A percentile compares a stretch with the other conserved stretches of the same genome.
These are phyloP conservation scores for Daboia siamensis DNA, from an alignment of 2,113 vertebrate species.

Conservation along the genomic window DNA sequence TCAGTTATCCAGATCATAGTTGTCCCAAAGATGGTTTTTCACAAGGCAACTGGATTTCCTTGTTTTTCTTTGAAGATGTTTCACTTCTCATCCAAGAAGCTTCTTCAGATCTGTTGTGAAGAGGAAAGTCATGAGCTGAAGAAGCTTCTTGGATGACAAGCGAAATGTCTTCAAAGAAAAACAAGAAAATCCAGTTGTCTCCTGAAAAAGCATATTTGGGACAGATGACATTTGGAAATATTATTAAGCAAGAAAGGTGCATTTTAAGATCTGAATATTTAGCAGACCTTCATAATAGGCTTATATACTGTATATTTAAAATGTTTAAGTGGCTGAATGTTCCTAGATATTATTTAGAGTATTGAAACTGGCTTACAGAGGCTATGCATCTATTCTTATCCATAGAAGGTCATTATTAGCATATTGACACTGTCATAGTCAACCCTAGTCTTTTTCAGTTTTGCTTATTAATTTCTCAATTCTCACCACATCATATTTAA, in stretches of 20 bases:
- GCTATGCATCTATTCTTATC: background rate
- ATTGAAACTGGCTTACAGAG: background rate
- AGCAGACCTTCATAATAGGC: background rate
- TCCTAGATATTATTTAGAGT: background rate
- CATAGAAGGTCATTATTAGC: background rate
- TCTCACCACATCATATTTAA: background rate
- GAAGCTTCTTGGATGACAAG: too few relatives aligned
- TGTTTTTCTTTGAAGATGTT: too few relatives aligned
- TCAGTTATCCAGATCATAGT: too few relatives aligned
- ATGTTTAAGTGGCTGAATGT: background rate
- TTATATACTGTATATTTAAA: background rate
- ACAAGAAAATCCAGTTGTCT: too few relatives aligned
- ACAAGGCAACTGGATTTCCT: too few relatives aligned
- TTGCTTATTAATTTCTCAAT: background rate
- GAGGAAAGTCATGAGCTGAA: too few relatives aligned
- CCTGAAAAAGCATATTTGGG: too few relatives aligned
- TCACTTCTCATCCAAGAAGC: too few relatives aligned
- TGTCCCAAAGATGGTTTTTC: too few relatives aligned
- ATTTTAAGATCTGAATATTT: background rate
- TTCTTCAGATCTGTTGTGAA: too few relatives aligned
- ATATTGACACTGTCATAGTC: background rate
- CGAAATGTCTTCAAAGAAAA: too few relatives aligned
- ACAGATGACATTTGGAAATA: background rate
- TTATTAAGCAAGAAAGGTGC: background rate
- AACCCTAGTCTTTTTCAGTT: background rate